These are phyloP conservation scores for Chloroclysta siterata DNA, from an alignment of 2,888 invertebrate genomes.

Conservation along the genomic window DNA sequence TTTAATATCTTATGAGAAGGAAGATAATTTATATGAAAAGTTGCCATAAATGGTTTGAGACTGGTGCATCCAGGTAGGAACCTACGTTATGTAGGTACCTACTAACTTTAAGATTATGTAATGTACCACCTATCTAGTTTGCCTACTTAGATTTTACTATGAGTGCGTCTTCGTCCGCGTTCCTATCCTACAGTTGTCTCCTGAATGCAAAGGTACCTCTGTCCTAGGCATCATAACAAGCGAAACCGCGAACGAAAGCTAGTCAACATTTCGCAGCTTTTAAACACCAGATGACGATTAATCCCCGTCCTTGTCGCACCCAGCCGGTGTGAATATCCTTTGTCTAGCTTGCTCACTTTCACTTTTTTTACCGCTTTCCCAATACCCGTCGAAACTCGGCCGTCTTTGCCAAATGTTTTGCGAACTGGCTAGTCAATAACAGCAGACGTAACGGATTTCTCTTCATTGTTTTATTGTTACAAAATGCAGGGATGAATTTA, in stretches of 20 bases:
- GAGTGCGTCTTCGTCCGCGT: too few species aligned
- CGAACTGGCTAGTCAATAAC: constrained; percentile 35
- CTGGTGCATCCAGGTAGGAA: too few species aligned
- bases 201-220: too few species aligned
- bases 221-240: background rate
- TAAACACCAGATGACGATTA: constrained; percentile 48
- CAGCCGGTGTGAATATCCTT: constrained; percentile 34
- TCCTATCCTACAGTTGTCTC: too few species aligned
- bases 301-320: constrained; percentile 52
- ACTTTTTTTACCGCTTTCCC: constrained; percentile 80
- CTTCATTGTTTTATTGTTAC: constrained; percentile 51
- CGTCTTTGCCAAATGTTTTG: constrained; percentile 72
- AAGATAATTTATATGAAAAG: too few species aligned
- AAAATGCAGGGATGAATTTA: constrained; percentile 7
- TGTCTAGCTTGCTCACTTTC: constrained; percentile 71
- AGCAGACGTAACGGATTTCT: constrained; percentile 44
- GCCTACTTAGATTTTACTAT: too few species aligned
- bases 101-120: too few species aligned
- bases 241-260: constrained; percentile 3
- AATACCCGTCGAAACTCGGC: constrained; percentile 70
- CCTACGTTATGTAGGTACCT: too few species aligned
- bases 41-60: too few species aligned
- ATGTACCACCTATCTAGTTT: too few species aligned
- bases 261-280: constrained; percentile 14
- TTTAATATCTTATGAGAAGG: too few species aligned